A percentile compares a stretch with the other conserved stretches of the same genome.
Evolutionary conservation across 64 coral and sea anemone species (phyloP).

Genomic region (Pocillopora damicornis): DNA sequence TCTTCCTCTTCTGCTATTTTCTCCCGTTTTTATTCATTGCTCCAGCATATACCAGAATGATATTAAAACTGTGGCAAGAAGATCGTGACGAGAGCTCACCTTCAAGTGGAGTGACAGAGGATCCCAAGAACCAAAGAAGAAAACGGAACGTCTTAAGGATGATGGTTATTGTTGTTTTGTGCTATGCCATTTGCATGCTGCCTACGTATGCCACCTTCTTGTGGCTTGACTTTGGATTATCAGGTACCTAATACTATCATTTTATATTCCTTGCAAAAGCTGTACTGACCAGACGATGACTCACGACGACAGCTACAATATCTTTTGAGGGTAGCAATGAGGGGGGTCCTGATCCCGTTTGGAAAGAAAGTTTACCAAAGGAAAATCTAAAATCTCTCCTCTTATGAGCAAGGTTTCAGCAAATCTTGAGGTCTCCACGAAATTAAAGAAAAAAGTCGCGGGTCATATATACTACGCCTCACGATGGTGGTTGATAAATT

Average conservation of each 20-base stretch:
- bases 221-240: constrained; percentile 59
- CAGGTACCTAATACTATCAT: constrained; percentile 5
- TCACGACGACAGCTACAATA: too few species aligned
- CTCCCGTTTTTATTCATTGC: constrained; percentile 76
- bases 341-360: too few species aligned
- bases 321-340: too few species aligned
- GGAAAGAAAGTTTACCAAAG: too few species aligned
- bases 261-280: too few species aligned
- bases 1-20: constrained; percentile 68
- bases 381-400: too few species aligned
- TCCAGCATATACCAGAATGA: constrained; percentile 82
- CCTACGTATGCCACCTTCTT: constrained; percentile 74
- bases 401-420: too few species aligned
- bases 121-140: constrained; percentile 74
- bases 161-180: constrained; percentile 81
- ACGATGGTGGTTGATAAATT: too few species aligned
- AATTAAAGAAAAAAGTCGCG: too few species aligned
- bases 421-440: too few species aligned
- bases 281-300: too few species aligned
- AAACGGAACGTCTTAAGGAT: constrained; percentile 88
- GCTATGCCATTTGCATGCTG: constrained; percentile 81
- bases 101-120: constrained; percentile 60
- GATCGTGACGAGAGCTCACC: constrained; percentile 44
- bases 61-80: constrained; percentile 70
- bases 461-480: too few species aligned